A percentile compares a stretch with the other conserved stretches of the same genome.
These are phyloP conservation scores for Nebria salina DNA, from an alignment of 2,888 invertebrate species.

Conservation along the genomic window DNA sequence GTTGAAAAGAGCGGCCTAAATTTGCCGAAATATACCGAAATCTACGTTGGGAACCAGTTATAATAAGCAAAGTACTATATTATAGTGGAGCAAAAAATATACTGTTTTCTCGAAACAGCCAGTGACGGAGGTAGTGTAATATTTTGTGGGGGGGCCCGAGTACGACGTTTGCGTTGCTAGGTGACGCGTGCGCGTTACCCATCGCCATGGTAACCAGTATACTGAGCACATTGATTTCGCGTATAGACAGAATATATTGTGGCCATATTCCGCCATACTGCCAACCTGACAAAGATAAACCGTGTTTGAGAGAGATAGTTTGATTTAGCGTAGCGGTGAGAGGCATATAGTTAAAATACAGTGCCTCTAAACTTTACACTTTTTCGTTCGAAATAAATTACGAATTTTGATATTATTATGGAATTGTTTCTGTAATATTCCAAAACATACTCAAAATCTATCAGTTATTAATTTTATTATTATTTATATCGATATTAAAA, in stretches of 20 bases:
- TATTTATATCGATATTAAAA: too few species aligned
- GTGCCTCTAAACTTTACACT: not conserved
- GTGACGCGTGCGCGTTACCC: slow-evolving; percentile 51
- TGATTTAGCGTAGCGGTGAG: slow-evolving; percentile 14
- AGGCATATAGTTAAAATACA: slow-evolving; percentile 5
- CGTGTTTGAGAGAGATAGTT: slow-evolving; percentile 11
- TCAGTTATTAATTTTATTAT: too few species aligned
- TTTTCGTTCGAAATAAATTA: not conserved
- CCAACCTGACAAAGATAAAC: slow-evolving; percentile 24
- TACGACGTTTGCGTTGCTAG: slow-evolving; percentile 50
- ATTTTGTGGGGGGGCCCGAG: slow-evolving; percentile 45
- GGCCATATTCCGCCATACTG: slow-evolving; percentile 54
- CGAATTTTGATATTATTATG: not conserved
- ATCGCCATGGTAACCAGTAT: slow-evolving; percentile 54
- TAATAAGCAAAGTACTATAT: slow-evolving; percentile 14
- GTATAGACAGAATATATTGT: slow-evolving; percentile 63
- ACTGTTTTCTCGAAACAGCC: slow-evolving; percentile 26
- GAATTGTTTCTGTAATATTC: too few species aligned
- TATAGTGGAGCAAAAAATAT: slow-evolving; percentile 48
- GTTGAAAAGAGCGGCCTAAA: slow-evolving; percentile 34
- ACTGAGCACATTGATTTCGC: slow-evolving; percentile 64
- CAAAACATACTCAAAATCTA: too few species aligned
- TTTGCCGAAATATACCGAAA: slow-evolving; percentile 40
- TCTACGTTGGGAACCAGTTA: slow-evolving; percentile 50
- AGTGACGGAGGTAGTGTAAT: slow-evolving; percentile 50